Evolutionary conservation across 2,888 invertebrate genomes (phyloP).

Genomic region (Brachyopa scutellaris): DNA sequence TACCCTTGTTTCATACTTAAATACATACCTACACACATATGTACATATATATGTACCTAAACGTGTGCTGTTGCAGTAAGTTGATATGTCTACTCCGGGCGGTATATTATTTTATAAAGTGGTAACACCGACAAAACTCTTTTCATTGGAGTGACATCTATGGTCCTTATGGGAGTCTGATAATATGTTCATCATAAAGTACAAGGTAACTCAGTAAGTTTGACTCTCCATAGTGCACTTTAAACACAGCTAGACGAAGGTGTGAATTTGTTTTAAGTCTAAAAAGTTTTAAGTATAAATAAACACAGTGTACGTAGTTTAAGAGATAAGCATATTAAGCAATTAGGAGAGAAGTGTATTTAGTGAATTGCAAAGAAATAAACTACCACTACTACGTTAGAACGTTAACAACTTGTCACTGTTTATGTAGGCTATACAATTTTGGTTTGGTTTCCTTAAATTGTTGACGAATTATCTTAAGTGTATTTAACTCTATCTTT

Average conservation of each 20-base stretch:
- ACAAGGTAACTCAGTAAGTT: slow-evolving; percentile 31
- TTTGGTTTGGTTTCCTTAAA: no score
- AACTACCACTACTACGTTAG: no score
- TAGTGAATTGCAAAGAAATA: no score
- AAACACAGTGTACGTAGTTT: not conserved
- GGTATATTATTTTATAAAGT: slow-evolving; percentile 48
- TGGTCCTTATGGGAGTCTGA: slow-evolving; percentile 65
- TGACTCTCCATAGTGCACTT: slow-evolving; percentile 36
- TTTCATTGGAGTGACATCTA: slow-evolving; percentile 51
- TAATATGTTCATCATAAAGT: slow-evolving; percentile 37
- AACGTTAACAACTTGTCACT: no score
- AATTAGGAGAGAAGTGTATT: not conserved
- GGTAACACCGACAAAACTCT: slow-evolving; percentile 47
- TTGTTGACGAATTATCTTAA: no score
- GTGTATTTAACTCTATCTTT: no score
- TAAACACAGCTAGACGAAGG: slow-evolving; percentile 7
- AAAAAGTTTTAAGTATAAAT: no score
- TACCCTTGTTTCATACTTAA: slow-evolving; percentile 22
- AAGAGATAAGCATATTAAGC: not conserved
- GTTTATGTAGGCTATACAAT: no score
- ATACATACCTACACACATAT: no score
- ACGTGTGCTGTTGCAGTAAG: slow-evolving; percentile 27
- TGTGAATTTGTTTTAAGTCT: slow-evolving; percentile 34
- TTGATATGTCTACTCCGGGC: slow-evolving; percentile 15
- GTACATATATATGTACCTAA: no score